Base-by-base conservation (phyloP, 1,140 invertebrate species). In the Heliconius melpomene region DNA sequence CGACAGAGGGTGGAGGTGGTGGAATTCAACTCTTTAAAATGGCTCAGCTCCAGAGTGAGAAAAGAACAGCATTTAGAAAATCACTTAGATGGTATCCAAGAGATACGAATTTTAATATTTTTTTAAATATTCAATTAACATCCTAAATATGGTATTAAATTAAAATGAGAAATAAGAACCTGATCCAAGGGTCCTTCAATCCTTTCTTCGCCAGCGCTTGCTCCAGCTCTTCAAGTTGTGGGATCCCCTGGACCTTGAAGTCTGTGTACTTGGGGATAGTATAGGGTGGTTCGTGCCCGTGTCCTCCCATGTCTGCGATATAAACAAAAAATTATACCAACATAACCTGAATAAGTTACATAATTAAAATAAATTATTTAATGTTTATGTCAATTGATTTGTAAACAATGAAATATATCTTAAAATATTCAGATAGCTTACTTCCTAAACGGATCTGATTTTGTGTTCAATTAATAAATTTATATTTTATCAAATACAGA, bases 121-220 rank as follows among this genome's bases (percentile, higher is more conserved):
- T 20, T 18, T 20, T 7, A 16, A 46, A 46, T 16, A 46, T 46
- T 46, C 40, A 46, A 46, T 16, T 46, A 46, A 46, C 40, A 46
- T 46, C 40, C 40, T 13, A 46, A 46, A 46, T 46, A 54, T 54
- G 23, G 60, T 32, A 77, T 20, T 26, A 57, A 57, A 57, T 16
- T n/a, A 66, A 26, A 66, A 26, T 13, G 11, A 6, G 23, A n/a
- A 66, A 66, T 2, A 3, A 23, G 11, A 66, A 66, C 96, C 97
- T 96, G 20, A 98, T 93, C 98, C 98, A 98, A 2, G 98, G 98
- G 94, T 98, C 97, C 83, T 96, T 97, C 0, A 98, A 90, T 26
- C 97, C 97, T 87, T 96, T 95, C 46, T 95, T 88, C 2, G 96
- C 96, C 38, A 98, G 93, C 7, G 95, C 94, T 79, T 95, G 89